Conservation (phyloP, 2,797 vertebrate species). For the Ammospiza maritima region DNA sequence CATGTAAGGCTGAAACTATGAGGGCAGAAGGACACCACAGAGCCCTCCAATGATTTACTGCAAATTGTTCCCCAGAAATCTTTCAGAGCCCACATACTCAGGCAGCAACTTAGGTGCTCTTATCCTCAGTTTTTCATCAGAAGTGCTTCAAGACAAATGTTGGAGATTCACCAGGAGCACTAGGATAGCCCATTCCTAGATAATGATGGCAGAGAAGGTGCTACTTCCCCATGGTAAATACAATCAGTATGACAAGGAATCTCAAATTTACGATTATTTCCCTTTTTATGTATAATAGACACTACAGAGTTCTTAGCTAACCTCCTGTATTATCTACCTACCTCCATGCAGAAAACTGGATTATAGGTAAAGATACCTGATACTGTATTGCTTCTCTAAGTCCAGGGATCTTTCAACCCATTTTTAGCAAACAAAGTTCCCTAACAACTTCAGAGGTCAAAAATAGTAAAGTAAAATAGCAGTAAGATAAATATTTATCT, state of each 20-base stretch:
- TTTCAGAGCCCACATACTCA: not conserved
- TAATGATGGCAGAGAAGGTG: not conserved
- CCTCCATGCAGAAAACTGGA: not conserved
- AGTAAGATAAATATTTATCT: not conserved
- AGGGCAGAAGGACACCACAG: not conserved
- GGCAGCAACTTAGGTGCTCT: not conserved
- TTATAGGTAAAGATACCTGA: not conserved
- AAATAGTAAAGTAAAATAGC: not conserved
- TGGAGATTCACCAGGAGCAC: not conserved
- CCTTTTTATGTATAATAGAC: not conserved
- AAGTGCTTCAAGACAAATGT: not conserved
- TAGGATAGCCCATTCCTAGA: not conserved
- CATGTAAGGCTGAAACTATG: not conserved
- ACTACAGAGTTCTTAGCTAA: not conserved
- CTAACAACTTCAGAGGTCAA: not conserved
- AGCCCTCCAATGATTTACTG: not conserved
- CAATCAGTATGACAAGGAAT: not conserved
- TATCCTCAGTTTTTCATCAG: not conserved
- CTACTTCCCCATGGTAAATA: not conserved
- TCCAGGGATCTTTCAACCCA: not conserved
- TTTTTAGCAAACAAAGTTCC: not conserved
- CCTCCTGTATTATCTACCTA: not conserved
- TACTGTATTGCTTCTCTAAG: not conserved
- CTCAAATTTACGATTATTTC: not conserved
- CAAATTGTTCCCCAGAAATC: not conserved